Conservation (phyloP, 2,113 vertebrate species). For the Mionectes macconnelli region DNA sequence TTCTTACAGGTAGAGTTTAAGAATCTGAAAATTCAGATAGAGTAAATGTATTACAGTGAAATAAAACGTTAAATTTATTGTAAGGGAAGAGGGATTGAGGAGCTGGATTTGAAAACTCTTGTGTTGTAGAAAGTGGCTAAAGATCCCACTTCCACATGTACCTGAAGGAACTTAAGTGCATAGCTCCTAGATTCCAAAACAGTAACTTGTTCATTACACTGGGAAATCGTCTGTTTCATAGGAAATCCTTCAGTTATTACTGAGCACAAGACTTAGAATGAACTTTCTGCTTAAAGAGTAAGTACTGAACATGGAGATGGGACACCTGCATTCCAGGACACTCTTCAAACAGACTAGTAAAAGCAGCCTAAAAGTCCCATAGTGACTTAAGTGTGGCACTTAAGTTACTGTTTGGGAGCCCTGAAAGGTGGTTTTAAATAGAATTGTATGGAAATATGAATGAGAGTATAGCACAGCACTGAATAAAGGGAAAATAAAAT, state of each 20-base stretch:
- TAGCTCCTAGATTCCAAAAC: neutral
- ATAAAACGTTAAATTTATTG: neutral
- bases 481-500: neutral
- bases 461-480: neutral
- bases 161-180: neutral
- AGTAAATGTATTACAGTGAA: neutral
- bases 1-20: neutral
- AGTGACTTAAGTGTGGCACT: neutral
- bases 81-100: neutral
- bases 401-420: neutral
- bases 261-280: neutral
- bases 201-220: neutral
- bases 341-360: neutral
- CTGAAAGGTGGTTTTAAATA: neutral
- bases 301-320: neutral
- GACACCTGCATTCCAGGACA: neutral
- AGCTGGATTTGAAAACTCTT: neutral
- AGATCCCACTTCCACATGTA: neutral
- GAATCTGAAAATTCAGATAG: neutral
- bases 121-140: neutral
- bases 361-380: neutral
- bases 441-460: neutral
- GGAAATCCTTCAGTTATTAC: neutral
- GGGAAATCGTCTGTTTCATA: neutral
- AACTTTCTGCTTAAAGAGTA: neutral